Base-by-base conservation (phyloP, 1,140 invertebrate species). In the Marisa cornuarietis region DNA sequence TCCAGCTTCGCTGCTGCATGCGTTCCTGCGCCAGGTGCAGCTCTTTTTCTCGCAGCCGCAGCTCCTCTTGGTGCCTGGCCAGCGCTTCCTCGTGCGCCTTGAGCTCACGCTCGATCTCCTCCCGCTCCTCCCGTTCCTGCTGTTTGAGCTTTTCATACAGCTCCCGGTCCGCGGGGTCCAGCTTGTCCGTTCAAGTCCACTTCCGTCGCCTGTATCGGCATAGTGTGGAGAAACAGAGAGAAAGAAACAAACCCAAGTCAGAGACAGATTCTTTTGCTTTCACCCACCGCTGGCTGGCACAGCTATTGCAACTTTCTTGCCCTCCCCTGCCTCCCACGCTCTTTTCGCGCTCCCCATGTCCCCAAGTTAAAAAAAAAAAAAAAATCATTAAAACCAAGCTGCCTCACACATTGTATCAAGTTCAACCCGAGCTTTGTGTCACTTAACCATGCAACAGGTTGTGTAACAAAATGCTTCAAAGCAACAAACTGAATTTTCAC, bases 141-240 rank as follows among this genome's bases (percentile, higher is more conserved):
- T 94, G 93, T 91, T 94, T 95, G 20, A 95, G 88, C 91, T 95
- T 95, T 77, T 94, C 92, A 63, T 95, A 91, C 63, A 95, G 92
- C 86, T 94, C 93, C 71, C 93, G 92, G 86, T 93, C 93, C 78
- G 92, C 91, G 5, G 92, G 89, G 81, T 90, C 91, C 81, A 92
- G 87, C 88, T 92, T 92, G 9, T 91, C 79, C 91, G 54, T 58
- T 58, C 54, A 58, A 58, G 11, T 58, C 54, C 54, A 58, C 54
- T 11, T 58, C 54, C 54, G 54, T 58, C 11, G 54, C 54, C 54
- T 58, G 54, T 0, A 58, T 58, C 54, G 16, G 54, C 54, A 58
- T 58, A 1, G 54, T 1, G 93, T 93, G 93, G 91, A 31, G 93
- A 92, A 78, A 79, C 69, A 76, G 76, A n/a, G n/a, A n/a, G n/a